Conservation (phyloP, 2,113 vertebrate genomes). For the Toxotes chatareus region DNA sequence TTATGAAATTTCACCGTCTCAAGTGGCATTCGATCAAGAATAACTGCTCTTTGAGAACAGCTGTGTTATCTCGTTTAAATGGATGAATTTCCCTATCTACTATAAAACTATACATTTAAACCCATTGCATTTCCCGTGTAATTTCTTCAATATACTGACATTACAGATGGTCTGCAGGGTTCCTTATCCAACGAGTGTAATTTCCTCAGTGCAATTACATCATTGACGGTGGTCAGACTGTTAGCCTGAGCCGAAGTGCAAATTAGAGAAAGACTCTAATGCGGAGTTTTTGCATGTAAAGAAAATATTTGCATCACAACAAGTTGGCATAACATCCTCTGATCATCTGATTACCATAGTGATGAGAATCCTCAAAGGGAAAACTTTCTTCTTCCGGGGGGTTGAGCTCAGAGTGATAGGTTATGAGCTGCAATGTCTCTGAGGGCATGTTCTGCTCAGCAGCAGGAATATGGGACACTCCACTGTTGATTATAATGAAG, state of each 20-base stretch:
- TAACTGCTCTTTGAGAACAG: slow-evolving; percentile 26
- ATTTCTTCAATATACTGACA: slow-evolving; percentile 35
- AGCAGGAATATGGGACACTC: slow-evolving; percentile 72
- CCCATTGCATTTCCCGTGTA: neutral
- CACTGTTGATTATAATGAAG: slow-evolving; percentile 68
- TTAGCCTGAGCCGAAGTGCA: slow-evolving; percentile 27
- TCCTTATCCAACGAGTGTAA: slow-evolving; percentile 31
- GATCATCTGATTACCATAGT: slow-evolving; percentile 76
- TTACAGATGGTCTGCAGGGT: slow-evolving; percentile 38
- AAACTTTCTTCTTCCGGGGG: slow-evolving; percentile 45
- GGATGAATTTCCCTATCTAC: slow-evolving; percentile 12
- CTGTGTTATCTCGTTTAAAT: slow-evolving; percentile 39
- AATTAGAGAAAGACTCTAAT: slow-evolving; percentile 55
- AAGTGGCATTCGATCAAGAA: slow-evolving; percentile 13
- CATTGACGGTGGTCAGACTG: slow-evolving; percentile 18
- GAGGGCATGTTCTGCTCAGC: slow-evolving; percentile 67
- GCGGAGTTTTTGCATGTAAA: slow-evolving; percentile 57
- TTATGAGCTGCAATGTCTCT: slow-evolving; percentile 71
- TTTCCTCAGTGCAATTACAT: slow-evolving; percentile 50
- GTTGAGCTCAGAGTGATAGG: slow-evolving; percentile 64
- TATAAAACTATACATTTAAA: slow-evolving; percentile 12
- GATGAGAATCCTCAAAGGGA: slow-evolving; percentile 70
- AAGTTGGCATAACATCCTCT: slow-evolving; percentile 59
- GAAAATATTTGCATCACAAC: slow-evolving; percentile 75
- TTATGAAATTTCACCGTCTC: slow-evolving; percentile 6